Base-by-base conservation (phyloP, 2,113 vertebrate species). In the Nycticebus coucang region DNA sequence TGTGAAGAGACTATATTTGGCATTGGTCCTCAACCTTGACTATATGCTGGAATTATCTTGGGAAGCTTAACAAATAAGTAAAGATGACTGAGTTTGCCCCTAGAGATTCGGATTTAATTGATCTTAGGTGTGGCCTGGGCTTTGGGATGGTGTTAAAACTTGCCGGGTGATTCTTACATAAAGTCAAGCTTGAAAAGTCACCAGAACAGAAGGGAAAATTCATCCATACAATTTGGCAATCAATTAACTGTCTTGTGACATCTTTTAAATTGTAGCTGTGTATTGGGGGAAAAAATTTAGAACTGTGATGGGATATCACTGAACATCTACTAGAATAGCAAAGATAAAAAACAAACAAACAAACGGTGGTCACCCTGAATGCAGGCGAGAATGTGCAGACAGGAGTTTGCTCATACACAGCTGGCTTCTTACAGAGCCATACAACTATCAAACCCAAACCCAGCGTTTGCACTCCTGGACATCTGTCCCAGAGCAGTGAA, bases 401-500 rank as follows among this genome's bases (percentile, higher is more conserved):
- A 50, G 9, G 5, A 1, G 45, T 2, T 60, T 11, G 74, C 62
- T 41, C 4, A 19, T 71, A 71, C 11, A 22, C 18, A 45, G 22
- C 0, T 41, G 24, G 5, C 75, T 85, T 95, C 50, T 93, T 91
- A 33, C 2, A 72, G 78, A 85, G 45, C 8, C 18, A 21, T 33
- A 22, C 17, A 45, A 24, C 22, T 64, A 12, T 77, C 11, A 15
- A 37, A 57, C 6, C 3, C 41, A 41, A 1, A n/a, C 6, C 33
- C 28, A 60, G 37, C 45, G 33, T 68, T 87, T 94, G 5, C 13
- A 82, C 10, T 60, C 24, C 37, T 78, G 45, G 45, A 21, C 33
- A 68, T 84, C 91, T 87, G 64, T 45, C 33, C 14, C 81, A 81
- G 66, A 85, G 2, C 92, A 96, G 62, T 89, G 62, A 69, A 75